A percentile compares a stretch with the other conserved stretches of the same genome.
Conservation (phyloP, 2,797 vertebrate genomes). For the Anguilla anguilla region DNA sequence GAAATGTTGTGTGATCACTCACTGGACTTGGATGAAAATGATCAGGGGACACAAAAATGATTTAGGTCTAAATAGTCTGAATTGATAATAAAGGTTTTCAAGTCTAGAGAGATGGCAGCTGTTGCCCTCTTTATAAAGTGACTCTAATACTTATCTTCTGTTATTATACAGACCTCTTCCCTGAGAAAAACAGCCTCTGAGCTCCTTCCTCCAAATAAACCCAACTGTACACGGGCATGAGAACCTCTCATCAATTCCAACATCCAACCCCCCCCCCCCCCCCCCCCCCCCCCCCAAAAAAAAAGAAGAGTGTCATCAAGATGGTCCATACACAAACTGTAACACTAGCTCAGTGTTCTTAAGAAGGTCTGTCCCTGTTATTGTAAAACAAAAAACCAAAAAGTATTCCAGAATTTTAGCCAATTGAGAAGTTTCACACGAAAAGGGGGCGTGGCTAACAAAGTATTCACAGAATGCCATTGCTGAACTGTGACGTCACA, state of each 20-base stretch:
- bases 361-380: neutral
- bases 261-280: neutral
- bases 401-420: neutral
- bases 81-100: neutral
- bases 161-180: neutral
- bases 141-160: neutral
- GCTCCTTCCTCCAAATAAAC: slow-evolving; percentile 3
- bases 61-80: neutral
- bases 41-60: neutral
- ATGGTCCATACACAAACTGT: neutral
- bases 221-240: neutral
- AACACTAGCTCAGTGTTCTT: neutral
- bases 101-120: neutral
- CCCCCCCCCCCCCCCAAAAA: neutral
- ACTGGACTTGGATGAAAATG: no score
- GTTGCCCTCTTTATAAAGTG: neutral
- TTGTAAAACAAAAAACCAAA: neutral
- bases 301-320: neutral
- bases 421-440: neutral
- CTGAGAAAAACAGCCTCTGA: neutral
- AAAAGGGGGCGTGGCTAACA: neutral
- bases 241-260: slow-evolving; percentile 3
- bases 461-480: neutral
- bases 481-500: slow-evolving; percentile 10
- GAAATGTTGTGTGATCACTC: no score